Base-by-base conservation (phyloP, 2,113 vertebrate genomes). In the Syrrhaptes paradoxus region DNA sequence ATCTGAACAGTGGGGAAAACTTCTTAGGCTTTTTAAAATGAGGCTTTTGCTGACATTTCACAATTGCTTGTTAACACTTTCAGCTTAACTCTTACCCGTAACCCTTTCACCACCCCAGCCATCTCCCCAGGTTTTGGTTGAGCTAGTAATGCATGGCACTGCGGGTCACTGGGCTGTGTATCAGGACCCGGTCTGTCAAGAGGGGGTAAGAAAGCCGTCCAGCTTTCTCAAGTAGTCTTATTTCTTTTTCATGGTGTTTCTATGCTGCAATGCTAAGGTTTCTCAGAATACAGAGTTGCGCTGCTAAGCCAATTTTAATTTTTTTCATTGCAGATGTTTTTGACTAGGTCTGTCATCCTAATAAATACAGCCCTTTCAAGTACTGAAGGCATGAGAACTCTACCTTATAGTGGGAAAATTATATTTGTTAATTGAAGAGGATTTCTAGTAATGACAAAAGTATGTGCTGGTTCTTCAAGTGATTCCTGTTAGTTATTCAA, bases 381-480 rank as follows among this genome's bases (percentile, higher is more conserved):
- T 84, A 48, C 25, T 75, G 76, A 90, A 90, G 32, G 45, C 5
- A 0, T 63, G 87, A 93, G 49, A 61, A 68, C n/a, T 86, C 29
- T 10, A 6, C 67, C 91, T 75, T 52, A 17, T 67, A 78, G 46
- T 11, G 73, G 59, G 46, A 72, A 88, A 75, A 63, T 75, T 63
- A 29, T 78, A 65, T 89, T 87, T 85, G 41, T 65, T 87, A 86
- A 58, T 59, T 90, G 19, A 57, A 88, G 93, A 78, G 28, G 49
- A 67, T 79, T 93, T 93, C 52, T 89, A 34, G 76, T 90, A 89
- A 81, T 75, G 61, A 61, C n/a, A 57, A 49, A 90, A 94, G 86
- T 61, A 61, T 58, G 24, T 57, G 29, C 54, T 90, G 65, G n/a
- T 68, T 93, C 41, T 94, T 93, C 10, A 6, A 86, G 83, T 80